phyloP scores from a whole-genome alignment of 2,113 vertebrate genomes.

The Rhinogobius similis region DNA sequence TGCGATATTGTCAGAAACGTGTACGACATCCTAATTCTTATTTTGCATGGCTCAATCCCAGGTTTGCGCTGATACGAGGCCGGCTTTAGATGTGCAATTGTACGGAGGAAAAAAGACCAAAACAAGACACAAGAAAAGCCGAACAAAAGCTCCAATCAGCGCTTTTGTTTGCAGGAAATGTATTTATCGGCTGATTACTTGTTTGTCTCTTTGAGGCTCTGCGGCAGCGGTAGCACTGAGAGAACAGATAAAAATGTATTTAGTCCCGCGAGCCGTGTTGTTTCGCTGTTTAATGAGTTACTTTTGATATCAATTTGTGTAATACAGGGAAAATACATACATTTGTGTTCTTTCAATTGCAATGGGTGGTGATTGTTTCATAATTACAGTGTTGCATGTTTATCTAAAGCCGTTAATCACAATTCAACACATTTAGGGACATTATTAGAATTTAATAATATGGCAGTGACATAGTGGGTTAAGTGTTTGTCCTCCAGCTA shows the following conservation, averaged over 20 bases:
- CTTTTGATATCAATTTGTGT: background rate
- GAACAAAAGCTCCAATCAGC: slow-evolving; percentile 12
- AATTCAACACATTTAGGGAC: background rate
- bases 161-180: slow-evolving; percentile 1
- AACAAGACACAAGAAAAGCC: background rate
- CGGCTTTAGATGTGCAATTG: background rate
- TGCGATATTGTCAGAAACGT: background rate
- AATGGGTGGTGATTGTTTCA: too few relatives aligned
- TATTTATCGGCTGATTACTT: slow-evolving; percentile 10
- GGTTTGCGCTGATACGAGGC: background rate
- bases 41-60: background rate
- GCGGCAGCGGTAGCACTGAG: background rate
- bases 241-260: background rate
- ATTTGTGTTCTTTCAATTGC: background rate
- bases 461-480: too few relatives aligned
- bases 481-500: background rate
- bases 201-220: slow-evolving; percentile 8
- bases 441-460: background rate
- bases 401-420: background rate
- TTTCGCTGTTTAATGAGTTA: background rate
- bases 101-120: background rate
- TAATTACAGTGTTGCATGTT: background rate
- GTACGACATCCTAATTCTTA: background rate
- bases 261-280: background rate
- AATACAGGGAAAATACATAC: background rate